Conservation (phyloP, 2,888 invertebrate genomes). For the Frankliniella fusca region DNA sequence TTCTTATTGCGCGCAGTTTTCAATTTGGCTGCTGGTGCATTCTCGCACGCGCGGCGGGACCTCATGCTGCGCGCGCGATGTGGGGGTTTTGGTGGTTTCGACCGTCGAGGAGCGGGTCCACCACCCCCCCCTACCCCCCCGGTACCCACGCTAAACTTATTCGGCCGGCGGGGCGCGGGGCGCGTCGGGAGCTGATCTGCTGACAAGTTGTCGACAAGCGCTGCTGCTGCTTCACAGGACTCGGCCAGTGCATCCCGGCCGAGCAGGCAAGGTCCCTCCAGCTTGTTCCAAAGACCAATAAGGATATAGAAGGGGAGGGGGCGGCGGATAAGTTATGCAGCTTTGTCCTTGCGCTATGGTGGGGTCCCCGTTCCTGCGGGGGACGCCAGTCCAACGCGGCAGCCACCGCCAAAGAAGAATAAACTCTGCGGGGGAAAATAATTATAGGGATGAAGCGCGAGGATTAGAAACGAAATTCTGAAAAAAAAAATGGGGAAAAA, state of each 20-base stretch:
- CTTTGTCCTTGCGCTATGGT: neutral
- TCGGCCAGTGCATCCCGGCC: neutral
- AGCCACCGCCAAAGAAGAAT: too few species aligned
- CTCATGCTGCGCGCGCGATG: too few species aligned
- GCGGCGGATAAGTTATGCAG: neutral
- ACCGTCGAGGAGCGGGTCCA: neutral
- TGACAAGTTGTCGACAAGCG: neutral
- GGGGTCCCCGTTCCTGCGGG: neutral
- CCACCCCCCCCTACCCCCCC: neutral
- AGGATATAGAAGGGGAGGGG: neutral
- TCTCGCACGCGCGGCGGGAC: too few species aligned
- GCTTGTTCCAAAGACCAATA: neutral
- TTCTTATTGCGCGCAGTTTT: too few species aligned
- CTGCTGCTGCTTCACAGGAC: neutral
- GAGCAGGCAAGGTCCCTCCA: neutral
- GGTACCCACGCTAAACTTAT: too few species aligned
- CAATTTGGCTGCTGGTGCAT: too few species aligned
- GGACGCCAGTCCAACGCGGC: too few species aligned
- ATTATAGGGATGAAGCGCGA: too few species aligned
- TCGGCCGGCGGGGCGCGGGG: neutral
- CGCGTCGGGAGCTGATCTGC: neutral
- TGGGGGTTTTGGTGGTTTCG: too few species aligned
- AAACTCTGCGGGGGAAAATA: too few species aligned
- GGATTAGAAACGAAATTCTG: neutral
- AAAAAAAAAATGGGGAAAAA: too few species aligned